Evolutionary conservation across 2,113 vertebrate genomes (phyloP).

Genomic region (Dromiciops gliroides): DNA sequence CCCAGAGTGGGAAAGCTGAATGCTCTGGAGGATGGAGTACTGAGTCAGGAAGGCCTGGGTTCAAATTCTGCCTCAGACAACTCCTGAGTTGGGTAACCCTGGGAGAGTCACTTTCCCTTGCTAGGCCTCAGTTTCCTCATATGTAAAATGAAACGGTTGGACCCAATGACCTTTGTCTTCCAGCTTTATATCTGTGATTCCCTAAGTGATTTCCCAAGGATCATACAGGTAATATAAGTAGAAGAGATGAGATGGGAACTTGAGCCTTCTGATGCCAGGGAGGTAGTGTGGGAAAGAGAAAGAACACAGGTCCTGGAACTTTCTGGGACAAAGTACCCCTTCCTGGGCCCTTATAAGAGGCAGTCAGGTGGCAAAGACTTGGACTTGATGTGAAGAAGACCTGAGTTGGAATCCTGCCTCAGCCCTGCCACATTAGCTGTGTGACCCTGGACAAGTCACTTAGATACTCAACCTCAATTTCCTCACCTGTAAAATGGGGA

Average conservation of each 20-base stretch:
- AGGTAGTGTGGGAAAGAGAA: background rate
- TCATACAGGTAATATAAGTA: background rate
- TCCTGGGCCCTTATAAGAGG: background rate
- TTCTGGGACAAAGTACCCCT: background rate
- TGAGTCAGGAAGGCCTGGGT: background rate
- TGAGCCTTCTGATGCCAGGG: background rate
- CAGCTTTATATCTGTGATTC: background rate
- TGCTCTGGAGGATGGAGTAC: background rate
- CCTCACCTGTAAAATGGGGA: background rate
- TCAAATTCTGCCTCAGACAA: background rate
- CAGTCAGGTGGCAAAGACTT: background rate
- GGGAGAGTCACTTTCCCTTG: background rate
- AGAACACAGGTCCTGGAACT: background rate
- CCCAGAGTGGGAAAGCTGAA: background rate
- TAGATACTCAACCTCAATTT: background rate
- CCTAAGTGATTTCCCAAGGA: background rate
- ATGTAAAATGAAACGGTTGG: background rate
- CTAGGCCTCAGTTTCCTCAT: background rate
- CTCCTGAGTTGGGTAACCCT: background rate
- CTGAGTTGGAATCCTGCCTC: background rate
- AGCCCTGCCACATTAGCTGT: background rate
- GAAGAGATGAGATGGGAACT: background rate
- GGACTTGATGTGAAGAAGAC: background rate
- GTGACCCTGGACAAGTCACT: background rate
- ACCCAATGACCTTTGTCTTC: background rate